phyloP scores from a whole-genome alignment of 2,113 vertebrate species.

The Mesembrinibis cayennensis region DNA sequence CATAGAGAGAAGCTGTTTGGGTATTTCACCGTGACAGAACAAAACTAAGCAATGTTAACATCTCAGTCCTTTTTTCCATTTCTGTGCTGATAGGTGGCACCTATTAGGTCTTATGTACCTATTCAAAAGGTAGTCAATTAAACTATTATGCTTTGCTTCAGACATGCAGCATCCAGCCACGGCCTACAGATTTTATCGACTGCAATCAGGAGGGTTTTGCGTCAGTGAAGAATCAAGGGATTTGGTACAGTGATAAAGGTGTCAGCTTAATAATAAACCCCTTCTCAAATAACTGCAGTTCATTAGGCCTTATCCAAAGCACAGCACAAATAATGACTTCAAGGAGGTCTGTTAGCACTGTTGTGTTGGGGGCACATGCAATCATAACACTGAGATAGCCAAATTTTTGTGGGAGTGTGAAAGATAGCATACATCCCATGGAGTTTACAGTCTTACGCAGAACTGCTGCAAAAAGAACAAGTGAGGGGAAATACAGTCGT shows the following conservation, averaged over 20 bases:
- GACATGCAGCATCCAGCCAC: neutral
- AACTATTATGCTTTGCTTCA: neutral
- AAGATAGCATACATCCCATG: neutral
- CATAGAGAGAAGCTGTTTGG: neutral
- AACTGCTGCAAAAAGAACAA: neutral
- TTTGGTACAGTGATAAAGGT: neutral
- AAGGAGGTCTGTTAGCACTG: neutral
- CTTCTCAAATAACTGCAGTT: neutral
- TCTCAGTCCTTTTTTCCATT: neutral
- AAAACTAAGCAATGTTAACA: neutral
- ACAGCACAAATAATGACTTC: neutral
- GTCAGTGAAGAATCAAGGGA: neutral
- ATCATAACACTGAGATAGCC: neutral
- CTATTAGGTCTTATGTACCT: neutral
- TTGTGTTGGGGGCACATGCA: neutral
- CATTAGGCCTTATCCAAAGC: neutral
- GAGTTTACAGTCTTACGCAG: neutral
- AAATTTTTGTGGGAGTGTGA: neutral
- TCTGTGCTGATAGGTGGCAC: neutral
- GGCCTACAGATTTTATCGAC: neutral
- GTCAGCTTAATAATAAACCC: neutral
- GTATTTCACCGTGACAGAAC: neutral
- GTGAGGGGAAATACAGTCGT: fast-evolving
- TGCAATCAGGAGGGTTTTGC: neutral
- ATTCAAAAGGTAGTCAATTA: neutral